Evolutionary conservation across 2,888 invertebrate species (phyloP).

Genomic region (Hermaeophaga mercurialis): DNA sequence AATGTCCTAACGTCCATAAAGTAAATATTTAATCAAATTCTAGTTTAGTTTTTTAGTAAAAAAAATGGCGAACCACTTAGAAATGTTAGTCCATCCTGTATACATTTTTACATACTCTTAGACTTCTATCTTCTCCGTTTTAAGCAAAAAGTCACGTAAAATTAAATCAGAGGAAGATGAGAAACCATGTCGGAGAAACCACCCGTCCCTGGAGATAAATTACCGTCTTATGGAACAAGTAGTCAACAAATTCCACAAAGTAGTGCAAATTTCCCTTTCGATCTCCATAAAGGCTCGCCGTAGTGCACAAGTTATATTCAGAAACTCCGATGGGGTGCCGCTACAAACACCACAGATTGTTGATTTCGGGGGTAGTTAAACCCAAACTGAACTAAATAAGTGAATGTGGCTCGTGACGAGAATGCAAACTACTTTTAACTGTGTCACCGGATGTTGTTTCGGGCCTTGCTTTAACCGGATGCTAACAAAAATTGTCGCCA

Average conservation of each 20-base stretch:
- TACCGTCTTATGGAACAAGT: no score
- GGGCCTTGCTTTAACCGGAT: constrained; percentile 8
- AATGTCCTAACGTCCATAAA: no score
- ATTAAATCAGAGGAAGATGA: no score
- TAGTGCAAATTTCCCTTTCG: neutral
- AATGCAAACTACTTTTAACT: constrained; percentile 41
- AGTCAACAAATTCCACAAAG: constrained; percentile 2
- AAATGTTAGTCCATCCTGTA: no score
- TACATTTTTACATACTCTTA: no score
- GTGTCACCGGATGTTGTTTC: constrained; percentile 22
- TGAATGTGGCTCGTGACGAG: constrained; percentile 47
- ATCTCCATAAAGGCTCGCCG: constrained; percentile 4
- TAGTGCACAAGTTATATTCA: constrained; percentile 2
- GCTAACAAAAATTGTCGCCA: constrained; percentile 13
- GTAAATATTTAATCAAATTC: no score
- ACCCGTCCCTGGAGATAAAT: no score
- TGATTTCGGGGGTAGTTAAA: constrained; percentile 42
- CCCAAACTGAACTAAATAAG: constrained; percentile 47
- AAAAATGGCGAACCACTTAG: no score
- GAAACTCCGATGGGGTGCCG: constrained; percentile 18
- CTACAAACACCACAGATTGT: constrained; percentile 40
- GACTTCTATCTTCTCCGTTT: no score
- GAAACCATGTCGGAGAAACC: no score
- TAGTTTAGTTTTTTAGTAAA: no score
- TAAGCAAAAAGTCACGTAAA: no score